These are phyloP conservation scores for Tachyglossus aculeatus DNA, from an alignment of 2,797 vertebrate genomes.

Conservation along the genomic window DNA sequence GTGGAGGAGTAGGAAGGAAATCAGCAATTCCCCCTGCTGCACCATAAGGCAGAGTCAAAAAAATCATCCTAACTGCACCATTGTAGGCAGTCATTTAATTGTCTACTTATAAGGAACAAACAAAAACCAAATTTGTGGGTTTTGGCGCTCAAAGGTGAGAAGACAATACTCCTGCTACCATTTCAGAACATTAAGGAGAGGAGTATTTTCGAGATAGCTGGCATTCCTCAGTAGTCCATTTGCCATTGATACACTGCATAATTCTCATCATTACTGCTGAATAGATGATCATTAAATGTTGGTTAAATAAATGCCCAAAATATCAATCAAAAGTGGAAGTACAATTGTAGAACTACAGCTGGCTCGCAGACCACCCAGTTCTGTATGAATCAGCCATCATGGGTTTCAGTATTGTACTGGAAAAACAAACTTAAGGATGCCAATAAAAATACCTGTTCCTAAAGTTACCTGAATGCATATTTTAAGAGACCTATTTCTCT, in stretches of 20 bases:
- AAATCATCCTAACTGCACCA: constrained; percentile 7
- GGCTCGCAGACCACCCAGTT: constrained; percentile 40
- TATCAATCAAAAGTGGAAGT: no score
- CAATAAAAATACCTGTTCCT: no score
- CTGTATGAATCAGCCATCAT: constrained; percentile 27
- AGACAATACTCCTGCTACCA: background rate
- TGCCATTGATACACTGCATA: constrained; percentile 18
- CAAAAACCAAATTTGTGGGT: background rate
- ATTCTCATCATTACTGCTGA: constrained; percentile 12
- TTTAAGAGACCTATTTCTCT: no score
- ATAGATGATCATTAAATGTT: background rate
- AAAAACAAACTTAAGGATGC: no score
- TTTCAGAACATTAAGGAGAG: background rate
- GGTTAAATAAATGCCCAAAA: no score
- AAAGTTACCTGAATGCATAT: no score
- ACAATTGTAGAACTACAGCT: constrained; percentile 15
- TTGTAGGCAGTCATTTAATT: constrained; percentile 24
- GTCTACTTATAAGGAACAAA: background rate
- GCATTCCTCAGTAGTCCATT: background rate
- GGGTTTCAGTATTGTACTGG: constrained; percentile 41
- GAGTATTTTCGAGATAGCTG: constrained; percentile 10
- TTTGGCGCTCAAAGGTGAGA: constrained; percentile 22
- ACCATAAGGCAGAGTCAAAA: constrained; percentile 34
- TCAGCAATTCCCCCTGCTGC: constrained; percentile 18
- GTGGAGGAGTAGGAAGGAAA: no score